phyloP scores from a whole-genome alignment of 2,113 vertebrate genomes.

The Cheilinus undulatus region DNA sequence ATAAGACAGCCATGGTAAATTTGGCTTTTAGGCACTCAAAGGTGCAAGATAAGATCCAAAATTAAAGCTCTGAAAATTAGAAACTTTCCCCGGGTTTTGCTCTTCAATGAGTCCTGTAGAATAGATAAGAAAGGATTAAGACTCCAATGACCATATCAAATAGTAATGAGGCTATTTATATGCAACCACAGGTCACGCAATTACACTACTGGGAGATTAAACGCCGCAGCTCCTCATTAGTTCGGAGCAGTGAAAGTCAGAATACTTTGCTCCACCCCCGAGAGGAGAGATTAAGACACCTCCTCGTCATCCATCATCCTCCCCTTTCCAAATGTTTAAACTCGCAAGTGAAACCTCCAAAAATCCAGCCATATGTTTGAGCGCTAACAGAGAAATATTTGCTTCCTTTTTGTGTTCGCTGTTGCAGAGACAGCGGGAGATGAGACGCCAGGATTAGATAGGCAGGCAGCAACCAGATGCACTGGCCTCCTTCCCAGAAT shows the following conservation, averaged over 20 bases:
- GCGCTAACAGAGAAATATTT: constrained; percentile 15
- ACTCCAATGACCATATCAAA: constrained; percentile 60
- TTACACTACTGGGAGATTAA: constrained; percentile 66
- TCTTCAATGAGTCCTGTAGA: constrained; percentile 49
- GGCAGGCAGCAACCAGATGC: constrained; percentile 54
- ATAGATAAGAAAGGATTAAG: constrained; percentile 66
- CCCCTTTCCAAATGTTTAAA: constrained; percentile 11
- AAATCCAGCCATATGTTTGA: constrained; percentile 9
- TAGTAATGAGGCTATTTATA: constrained; percentile 83
- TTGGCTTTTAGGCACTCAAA: background rate
- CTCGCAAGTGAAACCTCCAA: constrained; percentile 1
- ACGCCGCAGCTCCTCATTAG: constrained; percentile 56
- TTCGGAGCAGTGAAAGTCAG: constrained; percentile 22
- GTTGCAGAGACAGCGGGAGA: constrained; percentile 30
- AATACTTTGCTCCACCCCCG: constrained; percentile 16
- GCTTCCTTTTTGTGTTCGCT: constrained; percentile 35
- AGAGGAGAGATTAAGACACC: constrained; percentile 16
- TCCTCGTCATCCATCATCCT: constrained; percentile 1
- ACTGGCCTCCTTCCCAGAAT: constrained; percentile 61
- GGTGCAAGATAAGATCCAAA: constrained; percentile 40
- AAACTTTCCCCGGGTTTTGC: constrained; percentile 43
- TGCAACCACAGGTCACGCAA: constrained; percentile 73
- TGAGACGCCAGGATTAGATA: constrained; percentile 49
- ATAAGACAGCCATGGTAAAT: constrained; percentile 10
- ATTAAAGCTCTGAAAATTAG: constrained; percentile 43